Conservation (phyloP, 1,140 invertebrate species). For the Archivesica marissinica region DNA sequence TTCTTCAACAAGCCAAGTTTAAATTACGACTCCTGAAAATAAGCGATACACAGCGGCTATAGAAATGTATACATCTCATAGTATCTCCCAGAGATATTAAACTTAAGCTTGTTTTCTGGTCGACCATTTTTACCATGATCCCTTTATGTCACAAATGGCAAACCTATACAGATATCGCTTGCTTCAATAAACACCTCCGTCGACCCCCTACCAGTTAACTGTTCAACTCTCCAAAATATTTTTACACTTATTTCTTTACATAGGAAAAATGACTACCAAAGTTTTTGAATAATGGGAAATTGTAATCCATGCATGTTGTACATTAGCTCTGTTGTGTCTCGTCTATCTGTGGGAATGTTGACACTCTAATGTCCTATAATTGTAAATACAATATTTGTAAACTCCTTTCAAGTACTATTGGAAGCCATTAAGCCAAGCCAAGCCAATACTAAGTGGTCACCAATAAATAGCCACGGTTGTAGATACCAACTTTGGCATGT, state of each 20-base stretch:
- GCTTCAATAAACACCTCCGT: neutral
- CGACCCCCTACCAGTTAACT: neutral
- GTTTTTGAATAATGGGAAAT: conserved; percentile 24
- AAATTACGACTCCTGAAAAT: no score
- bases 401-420: neutral
- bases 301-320: neutral
- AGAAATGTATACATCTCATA: no score
- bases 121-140: neutral
- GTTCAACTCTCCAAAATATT: conserved; percentile 19
- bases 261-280: neutral
- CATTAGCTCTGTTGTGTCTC: neutral
- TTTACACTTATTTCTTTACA: neutral
- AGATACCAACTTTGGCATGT: no score
- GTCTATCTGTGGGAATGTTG: neutral
- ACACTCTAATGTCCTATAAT: neutral
- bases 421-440: neutral
- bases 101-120: neutral
- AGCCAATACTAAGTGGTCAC: no score
- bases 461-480: no score
- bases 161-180: neutral
- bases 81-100: no score
- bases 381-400: conserved; percentile 25
- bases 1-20: no score
- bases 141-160: neutral
- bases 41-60: no score